These are phyloP conservation scores for Berghia stephanieae DNA, from an alignment of 1,140 invertebrate genomes.

Conservation along the genomic window DNA sequence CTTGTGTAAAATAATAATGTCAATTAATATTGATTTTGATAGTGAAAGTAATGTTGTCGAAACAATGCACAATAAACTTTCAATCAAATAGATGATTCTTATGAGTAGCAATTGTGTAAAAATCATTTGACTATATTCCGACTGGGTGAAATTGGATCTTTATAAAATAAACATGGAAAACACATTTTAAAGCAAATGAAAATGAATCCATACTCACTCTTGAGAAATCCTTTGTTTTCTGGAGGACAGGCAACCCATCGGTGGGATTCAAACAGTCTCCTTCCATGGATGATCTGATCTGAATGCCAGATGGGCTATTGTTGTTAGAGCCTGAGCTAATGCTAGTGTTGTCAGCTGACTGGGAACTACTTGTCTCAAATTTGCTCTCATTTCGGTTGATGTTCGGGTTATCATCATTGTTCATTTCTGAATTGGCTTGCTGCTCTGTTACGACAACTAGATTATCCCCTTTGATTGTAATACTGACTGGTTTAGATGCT, in stretches of 20 bases:
- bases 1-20: too few species aligned
- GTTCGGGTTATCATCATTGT: conserved; percentile 45
- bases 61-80: too few species aligned
- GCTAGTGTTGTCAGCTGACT: conserved; percentile 53
- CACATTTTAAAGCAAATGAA: too few species aligned
- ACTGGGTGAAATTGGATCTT: too few species aligned
- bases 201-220: conserved; percentile 34
- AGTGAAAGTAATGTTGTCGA: too few species aligned
- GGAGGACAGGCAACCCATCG: conserved; percentile 29
- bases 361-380: conserved; percentile 56
- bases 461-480: conserved; percentile 65
- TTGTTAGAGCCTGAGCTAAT: conserved; percentile 54
- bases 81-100: too few species aligned
- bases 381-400: conserved; percentile 54
- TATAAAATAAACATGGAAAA: too few species aligned
- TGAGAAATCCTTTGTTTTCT: neutral
- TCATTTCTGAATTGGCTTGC: too few species aligned
- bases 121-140: too few species aligned
- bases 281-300: neutral
- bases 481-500: conserved; percentile 54
- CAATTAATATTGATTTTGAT: too few species aligned
- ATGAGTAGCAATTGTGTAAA: too few species aligned
- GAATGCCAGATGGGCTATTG: conserved; percentile 43
- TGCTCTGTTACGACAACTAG: conserved; percentile 63
- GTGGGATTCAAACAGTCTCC: conserved; percentile 6